Conservation (phyloP, 1,140 invertebrate genomes). For the Caenorhabditis tropicalis region DNA sequence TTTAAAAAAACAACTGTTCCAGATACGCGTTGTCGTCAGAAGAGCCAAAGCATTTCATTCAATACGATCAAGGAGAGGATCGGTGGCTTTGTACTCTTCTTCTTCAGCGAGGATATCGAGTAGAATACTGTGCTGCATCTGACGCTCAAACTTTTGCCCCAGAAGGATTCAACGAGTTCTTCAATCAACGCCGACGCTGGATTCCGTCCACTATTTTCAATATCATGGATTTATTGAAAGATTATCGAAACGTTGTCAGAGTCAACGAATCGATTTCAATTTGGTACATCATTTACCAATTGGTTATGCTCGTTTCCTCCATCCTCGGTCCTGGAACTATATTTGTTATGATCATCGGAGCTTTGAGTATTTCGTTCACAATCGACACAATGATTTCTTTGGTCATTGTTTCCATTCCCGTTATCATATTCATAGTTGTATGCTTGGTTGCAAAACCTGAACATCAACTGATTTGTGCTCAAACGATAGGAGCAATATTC, state of each 20-base stretch:
- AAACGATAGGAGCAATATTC: slow-evolving; percentile 67
- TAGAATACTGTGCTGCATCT: slow-evolving; percentile 78
- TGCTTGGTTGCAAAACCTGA: slow-evolving; percentile 63
- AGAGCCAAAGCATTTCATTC: slow-evolving; percentile 76
- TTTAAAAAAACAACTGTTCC: slow-evolving; percentile 11
- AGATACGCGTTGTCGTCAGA: slow-evolving; percentile 71
- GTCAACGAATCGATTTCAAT: slow-evolving; percentile 77
- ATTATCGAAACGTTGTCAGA: slow-evolving; percentile 74
- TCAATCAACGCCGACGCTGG: slow-evolving; percentile 77
- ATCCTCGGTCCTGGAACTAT: slow-evolving; percentile 78
- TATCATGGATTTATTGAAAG: slow-evolving; percentile 77
- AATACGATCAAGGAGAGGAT: slow-evolving; percentile 79
- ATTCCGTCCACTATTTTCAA: slow-evolving; percentile 79
- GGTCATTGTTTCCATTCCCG: slow-evolving; percentile 70
- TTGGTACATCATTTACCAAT: slow-evolving; percentile 72
- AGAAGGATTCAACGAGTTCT: slow-evolving; percentile 78
- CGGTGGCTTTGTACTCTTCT: slow-evolving; percentile 78
- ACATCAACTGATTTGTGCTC: slow-evolving; percentile 65
- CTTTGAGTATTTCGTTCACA: slow-evolving; percentile 76
- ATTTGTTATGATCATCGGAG: slow-evolving; percentile 78
- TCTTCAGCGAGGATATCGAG: slow-evolving; percentile 77
- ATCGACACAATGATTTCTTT: slow-evolving; percentile 71
- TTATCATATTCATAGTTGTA: slow-evolving; percentile 67
- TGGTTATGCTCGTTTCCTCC: slow-evolving; percentile 74
- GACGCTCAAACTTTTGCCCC: slow-evolving; percentile 79